These are phyloP conservation scores for Masticophis lateralis DNA, from an alignment of 2,797 vertebrate species.

Conservation along the genomic window DNA sequence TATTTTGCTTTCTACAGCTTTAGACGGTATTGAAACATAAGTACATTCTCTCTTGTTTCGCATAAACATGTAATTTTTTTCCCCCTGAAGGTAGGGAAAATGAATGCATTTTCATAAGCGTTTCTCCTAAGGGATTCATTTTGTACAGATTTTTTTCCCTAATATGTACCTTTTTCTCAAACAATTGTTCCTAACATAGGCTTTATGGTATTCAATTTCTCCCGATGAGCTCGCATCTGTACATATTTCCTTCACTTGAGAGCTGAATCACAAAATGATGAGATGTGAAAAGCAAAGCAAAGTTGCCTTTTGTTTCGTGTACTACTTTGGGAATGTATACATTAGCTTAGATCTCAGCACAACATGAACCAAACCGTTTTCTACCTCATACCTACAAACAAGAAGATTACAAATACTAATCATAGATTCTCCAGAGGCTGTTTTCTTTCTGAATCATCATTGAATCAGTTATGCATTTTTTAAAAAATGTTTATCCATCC, in stretches of 20 bases:
- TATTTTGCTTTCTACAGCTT: neutral
- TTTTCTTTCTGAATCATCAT: neutral
- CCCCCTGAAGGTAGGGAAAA: neutral
- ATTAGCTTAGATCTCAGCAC: neutral
- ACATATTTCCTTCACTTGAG: neutral
- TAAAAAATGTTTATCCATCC: neutral
- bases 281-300: neutral
- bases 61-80: neutral
- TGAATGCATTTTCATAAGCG: neutral
- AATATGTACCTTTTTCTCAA: neutral
- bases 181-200: neutral
- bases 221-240: neutral
- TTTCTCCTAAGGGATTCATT: neutral
- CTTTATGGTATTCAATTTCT: neutral
- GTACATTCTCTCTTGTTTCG: neutral
- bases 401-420: neutral
- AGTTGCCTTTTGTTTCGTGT: neutral
- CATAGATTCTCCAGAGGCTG: neutral
- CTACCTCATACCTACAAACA: neutral
- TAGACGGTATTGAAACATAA: neutral
- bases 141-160: neutral
- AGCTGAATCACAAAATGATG: neutral
- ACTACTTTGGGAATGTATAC: neutral
- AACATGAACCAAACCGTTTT: neutral
- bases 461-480: neutral